Base-by-base conservation (phyloP, 2,113 vertebrate species). In the Chlorodrepanis virens region DNA sequence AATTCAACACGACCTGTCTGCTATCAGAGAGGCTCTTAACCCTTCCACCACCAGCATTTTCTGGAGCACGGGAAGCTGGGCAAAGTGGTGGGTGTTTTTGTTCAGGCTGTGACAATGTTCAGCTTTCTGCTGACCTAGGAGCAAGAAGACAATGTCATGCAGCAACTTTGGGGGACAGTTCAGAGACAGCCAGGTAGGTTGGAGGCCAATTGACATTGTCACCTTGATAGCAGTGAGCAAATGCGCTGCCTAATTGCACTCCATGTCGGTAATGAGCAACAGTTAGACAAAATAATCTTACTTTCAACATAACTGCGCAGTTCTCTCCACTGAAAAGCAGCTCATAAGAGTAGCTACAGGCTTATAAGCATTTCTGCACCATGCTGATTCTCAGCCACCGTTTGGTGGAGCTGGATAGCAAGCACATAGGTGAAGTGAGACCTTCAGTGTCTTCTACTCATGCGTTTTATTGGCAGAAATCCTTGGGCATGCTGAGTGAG, bases 1-100 rank as follows among this genome's bases (percentile, higher is more conserved):
- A 93, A 93, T 87, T 96, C 74, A 91, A 21, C 45, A 56, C 0
- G 8, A 54, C 33, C 39, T 12, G 28, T 59, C 61, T 91, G 75
- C 65, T 85, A 14, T 40, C 56, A 78, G 81, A 85, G 70, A 81
- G 29, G 35, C 45, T 90, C 33, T 96, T 96, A 97, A 96, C 93
- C 70, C 88, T 95, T 88, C 40, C 52, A 64, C 17, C 37, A 39
- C 83, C 54, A 31, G 47, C 18, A 31, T 83, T 90, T 95, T 82
- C 78, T 84, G 44, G 14, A 81, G 50, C 20, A 29, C 0, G 0
- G 71, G 59, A 65, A 80, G 40, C 63, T 88, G 80, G n/a, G 47
- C 5, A 7, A 69, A 78, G 35, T 14, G 10, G 13, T 59, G 59
- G 9, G 20, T 75, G 47, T 20, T 77, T 87, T 68, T 81, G 49